These are phyloP conservation scores for Pandemis corylana DNA, from an alignment of 2,888 invertebrate species.

Conservation along the genomic window DNA sequence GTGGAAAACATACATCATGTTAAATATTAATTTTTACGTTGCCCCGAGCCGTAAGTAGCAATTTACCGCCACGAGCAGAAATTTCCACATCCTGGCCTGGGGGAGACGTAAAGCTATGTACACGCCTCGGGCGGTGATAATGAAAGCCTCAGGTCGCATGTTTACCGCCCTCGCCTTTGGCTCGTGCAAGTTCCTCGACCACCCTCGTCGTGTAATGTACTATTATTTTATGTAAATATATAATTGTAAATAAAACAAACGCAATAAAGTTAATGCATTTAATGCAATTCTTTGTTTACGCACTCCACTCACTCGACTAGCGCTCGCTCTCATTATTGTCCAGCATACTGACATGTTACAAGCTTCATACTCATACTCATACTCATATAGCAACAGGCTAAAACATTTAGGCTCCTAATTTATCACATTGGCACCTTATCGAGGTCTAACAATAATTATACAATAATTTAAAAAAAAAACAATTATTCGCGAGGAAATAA, in stretches of 20 bases:
- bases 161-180: too few species aligned
- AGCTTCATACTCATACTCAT: constrained; percentile 57
- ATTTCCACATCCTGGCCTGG: too few species aligned
- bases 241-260: constrained; percentile 58
- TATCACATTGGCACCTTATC: constrained; percentile 83
- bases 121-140: too few species aligned
- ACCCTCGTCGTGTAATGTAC: too few species aligned
- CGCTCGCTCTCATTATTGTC: constrained; percentile 57
- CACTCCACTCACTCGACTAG: constrained; percentile 62
- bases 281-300: constrained; percentile 77
- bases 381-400: constrained; percentile 57
- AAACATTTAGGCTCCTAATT: constrained; percentile 77
- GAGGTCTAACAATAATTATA: constrained; percentile 71
- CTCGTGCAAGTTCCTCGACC: too few species aligned
- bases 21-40: too few species aligned
- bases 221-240: neutral
- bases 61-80: too few species aligned
- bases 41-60: too few species aligned
- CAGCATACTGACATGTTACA: constrained; percentile 51
- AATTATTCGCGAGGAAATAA: constrained; percentile 72
- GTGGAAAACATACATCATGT: too few species aligned
- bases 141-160: too few species aligned
- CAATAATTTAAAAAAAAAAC: constrained; percentile 63
- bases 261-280: constrained; percentile 78
- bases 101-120: too few species aligned